Percentiles rank a stretch among this genome's conserved stretches.
Conservation (phyloP, 2,113 vertebrate species). For the Benitochromis conjunctus region DNA sequence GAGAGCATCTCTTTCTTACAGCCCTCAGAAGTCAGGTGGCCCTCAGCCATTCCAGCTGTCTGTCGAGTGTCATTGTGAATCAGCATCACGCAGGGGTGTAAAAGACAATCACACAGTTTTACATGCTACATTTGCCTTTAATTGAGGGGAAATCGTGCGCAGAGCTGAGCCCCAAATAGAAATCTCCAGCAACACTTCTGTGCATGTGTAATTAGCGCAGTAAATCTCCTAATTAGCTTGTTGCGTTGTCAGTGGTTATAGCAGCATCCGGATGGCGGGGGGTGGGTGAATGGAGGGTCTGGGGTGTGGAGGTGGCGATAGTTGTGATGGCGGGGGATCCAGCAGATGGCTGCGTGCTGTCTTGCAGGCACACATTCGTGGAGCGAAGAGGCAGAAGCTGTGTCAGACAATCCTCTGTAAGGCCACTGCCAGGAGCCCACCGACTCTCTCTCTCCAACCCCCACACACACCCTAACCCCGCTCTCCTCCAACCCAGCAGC, state of each 20-base stretch:
- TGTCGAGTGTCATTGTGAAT: conserved; percentile 67
- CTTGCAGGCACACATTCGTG: conserved; percentile 54
- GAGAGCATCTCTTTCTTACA: conserved; percentile 31
- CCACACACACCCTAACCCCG: not conserved
- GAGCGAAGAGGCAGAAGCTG: conserved; percentile 28
- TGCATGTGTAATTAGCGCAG: conserved; percentile 60
- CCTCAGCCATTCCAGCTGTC: conserved; percentile 73
- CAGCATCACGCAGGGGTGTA: conserved; percentile 53
- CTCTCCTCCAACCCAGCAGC: conserved; percentile 43
- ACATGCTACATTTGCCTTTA: conserved; percentile 71
- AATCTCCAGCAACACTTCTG: conserved; percentile 50
- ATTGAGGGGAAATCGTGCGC: conserved; percentile 45
- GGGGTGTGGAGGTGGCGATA: not conserved
- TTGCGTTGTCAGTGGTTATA: conserved; percentile 51
- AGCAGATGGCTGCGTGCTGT: conserved; percentile 69
- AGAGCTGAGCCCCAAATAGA: conserved; percentile 35
- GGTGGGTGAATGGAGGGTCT: not conserved
- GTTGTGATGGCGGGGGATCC: not conserved
- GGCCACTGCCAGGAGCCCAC: conserved; percentile 37
- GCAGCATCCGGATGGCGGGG: conserved; percentile 22
- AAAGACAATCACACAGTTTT: conserved; percentile 52
- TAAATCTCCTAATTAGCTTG: conserved; percentile 70
- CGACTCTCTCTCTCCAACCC: not conserved
- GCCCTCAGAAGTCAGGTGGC: conserved; percentile 62
- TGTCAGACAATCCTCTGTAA: conserved; percentile 59